phyloP scores from a whole-genome alignment of 2,797 vertebrate species.

The Morus bassanus region DNA sequence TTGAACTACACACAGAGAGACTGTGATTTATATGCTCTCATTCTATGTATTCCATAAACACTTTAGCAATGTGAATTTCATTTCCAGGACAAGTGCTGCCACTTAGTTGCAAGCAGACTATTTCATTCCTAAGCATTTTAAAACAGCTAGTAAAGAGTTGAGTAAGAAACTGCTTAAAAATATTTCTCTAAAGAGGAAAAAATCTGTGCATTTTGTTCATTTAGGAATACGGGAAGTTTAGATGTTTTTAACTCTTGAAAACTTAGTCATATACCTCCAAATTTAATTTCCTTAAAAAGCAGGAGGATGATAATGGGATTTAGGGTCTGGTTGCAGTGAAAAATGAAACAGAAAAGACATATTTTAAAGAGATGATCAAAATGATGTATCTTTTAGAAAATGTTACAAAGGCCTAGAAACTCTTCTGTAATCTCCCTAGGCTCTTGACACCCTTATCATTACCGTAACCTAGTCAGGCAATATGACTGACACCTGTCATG shows the following conservation, averaged over 20 bases:
- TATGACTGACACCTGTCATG: background rate
- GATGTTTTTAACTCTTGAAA: background rate
- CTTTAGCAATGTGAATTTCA: conserved; percentile 37
- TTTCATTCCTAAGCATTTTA: conserved; percentile 24
- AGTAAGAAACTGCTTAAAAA: background rate
- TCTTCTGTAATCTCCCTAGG: background rate
- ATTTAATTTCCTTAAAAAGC: background rate
- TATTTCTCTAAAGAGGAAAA: background rate
- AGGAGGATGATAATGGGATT: background rate
- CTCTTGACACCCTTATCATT: background rate
- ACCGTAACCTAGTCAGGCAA: background rate
- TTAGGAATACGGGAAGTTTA: background rate
- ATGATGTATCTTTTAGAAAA: background rate
- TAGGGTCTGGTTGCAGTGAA: background rate
- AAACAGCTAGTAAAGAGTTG: conserved; percentile 13
- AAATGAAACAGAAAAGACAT: background rate
- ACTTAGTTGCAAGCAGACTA: background rate
- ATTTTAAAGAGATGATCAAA: background rate
- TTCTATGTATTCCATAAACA: conserved; percentile 56
- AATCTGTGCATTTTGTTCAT: background rate
- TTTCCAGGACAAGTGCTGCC: conserved; percentile 46
- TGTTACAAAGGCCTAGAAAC: background rate
- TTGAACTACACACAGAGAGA: background rate
- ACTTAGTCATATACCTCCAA: background rate
- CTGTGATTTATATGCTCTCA: background rate